Conservation (phyloP, 1,140 invertebrate species). For the Drosophila yakuba region DNA sequence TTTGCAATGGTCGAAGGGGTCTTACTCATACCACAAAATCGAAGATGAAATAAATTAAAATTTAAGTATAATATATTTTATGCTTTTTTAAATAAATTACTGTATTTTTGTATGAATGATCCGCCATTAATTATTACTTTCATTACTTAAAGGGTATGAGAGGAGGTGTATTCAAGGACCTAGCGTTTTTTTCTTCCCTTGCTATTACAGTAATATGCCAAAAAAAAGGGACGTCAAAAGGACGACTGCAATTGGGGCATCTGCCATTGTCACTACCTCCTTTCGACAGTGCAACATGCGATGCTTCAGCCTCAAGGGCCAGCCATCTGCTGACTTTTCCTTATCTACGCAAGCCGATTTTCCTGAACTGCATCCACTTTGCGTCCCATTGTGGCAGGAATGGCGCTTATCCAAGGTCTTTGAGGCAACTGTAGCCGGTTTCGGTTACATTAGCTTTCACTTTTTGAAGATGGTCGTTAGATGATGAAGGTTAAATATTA, state of each 20-base stretch:
- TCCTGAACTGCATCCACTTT: conserved; percentile 59
- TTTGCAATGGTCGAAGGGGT: not conserved
- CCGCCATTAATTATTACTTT: not conserved
- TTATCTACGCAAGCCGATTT: conserved; percentile 68
- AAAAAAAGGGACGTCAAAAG: conserved; percentile 56
- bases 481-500: not conserved
- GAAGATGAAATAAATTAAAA: too few species aligned
- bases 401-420: not conserved
- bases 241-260: conserved; percentile 69
- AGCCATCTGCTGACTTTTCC: conserved; percentile 57
- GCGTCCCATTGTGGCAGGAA: conserved; percentile 21
- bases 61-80: not conserved
- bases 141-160: not conserved
- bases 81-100: not conserved
- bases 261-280: conserved; percentile 37
- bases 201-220: conserved; percentile 7
- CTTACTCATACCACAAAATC: not conserved
- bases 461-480: not conserved
- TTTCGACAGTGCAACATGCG: conserved; percentile 59
- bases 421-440: not conserved
- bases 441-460: not conserved
- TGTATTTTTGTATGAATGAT: too few species aligned
- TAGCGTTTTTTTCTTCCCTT: not conserved
- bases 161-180: not conserved
- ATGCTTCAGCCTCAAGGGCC: conserved; percentile 8